phyloP scores from a whole-genome alignment of 2,797 vertebrate genomes.

The Zalophus californianus region DNA sequence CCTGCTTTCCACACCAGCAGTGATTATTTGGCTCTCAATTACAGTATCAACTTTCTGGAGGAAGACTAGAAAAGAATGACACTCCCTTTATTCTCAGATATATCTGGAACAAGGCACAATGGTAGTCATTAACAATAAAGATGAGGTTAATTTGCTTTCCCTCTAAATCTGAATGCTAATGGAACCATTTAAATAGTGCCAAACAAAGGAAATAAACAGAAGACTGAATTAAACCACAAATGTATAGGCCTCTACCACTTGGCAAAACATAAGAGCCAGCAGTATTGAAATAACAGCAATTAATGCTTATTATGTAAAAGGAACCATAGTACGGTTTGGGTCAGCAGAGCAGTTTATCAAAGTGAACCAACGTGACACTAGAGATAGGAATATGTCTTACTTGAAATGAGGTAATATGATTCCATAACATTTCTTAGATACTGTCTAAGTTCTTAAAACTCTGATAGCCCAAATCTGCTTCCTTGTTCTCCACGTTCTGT shows the following conservation, averaged over 20 bases:
- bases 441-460: background rate
- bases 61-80: constrained; percentile 50
- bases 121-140: constrained; percentile 72
- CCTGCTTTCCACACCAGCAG: background rate
- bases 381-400: background rate
- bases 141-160: constrained; percentile 69
- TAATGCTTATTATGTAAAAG: constrained; percentile 56
- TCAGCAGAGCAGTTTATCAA: constrained; percentile 51
- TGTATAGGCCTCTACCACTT: constrained; percentile 62
- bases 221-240: constrained; percentile 71
- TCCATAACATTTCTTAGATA: constrained; percentile 50
- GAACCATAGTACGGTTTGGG: background rate
- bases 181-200: constrained; percentile 66
- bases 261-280: constrained; percentile 59
- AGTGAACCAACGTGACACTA: constrained; percentile 59
- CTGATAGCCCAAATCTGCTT: background rate
- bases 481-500: background rate
- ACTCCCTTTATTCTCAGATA: constrained; percentile 43
- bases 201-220: constrained; percentile 75
- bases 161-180: constrained; percentile 70
- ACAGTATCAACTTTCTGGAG: constrained; percentile 63
- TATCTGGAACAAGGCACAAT: constrained; percentile 59
- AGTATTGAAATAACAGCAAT: constrained; percentile 57
- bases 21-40: constrained; percentile 60
- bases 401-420: background rate